Base-by-base conservation (phyloP, 2,797 vertebrate genomes). In the Tarsius wallacei region DNA sequence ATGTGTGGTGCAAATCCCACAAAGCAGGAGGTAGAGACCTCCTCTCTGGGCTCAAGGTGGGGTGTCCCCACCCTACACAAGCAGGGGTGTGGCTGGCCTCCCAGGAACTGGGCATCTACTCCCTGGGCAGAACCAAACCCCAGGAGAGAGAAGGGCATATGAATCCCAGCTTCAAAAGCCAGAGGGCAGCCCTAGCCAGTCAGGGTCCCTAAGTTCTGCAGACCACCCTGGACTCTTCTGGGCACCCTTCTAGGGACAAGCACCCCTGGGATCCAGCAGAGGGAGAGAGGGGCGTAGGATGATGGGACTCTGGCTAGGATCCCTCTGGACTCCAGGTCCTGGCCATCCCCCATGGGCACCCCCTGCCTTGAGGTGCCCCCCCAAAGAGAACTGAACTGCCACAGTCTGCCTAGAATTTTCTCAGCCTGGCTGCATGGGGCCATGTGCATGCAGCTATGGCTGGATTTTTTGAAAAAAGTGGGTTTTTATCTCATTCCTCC, bases 401-500 rank as follows among this genome's bases (percentile, higher is more conserved):
- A 10, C 42, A 24, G 49, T 15, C 9, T 1, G 1, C 55, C 42
- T 26, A 0, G 87, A 33, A 24, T 17, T 19, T 42, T 24, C 6
- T 0, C 13, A 49, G 28, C 26, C 33, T 2, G 19, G 70, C 7
- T 6, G 19, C 19, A 4, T 21, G n/a, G 24, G 4, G 9, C 57
- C 7, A 1, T 5, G 1, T 2, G n/a, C 57, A 2, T 19, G 74
- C 2, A 13, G 22, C 1, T 9, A 31, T 33, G 53, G 31, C 9
- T 17, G 7, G 70, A 84, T 2, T 1, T 15, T 16, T 1, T 0
- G 7, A 22, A 16, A n/a, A 83, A 53, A 3, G 5, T 0, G 1
- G 1, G 6, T 19, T 70, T n/a, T 24, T 10, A 24, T 63, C 68
- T 63, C 26, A 6, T 10, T 47, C n/a, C 77, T 19, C 33, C 31